Evolutionary conservation across 2,888 invertebrate species (phyloP), one percentile per base, ranked within the genome.

Genomic region (Deilephila porcellus): DNA sequence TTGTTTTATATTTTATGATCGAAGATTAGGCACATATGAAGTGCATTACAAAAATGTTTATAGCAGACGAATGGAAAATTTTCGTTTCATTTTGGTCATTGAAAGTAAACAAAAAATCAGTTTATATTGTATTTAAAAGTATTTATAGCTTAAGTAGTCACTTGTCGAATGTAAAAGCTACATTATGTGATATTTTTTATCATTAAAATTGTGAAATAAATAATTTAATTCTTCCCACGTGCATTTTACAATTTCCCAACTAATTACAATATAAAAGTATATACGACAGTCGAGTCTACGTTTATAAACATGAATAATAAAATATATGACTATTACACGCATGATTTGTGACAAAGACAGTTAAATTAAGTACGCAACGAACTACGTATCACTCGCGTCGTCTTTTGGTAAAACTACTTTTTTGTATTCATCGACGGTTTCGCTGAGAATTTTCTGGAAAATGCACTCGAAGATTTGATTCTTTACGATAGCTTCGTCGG

Each of bases 391-490:
- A 17, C 17, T 52, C 17, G 67, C 25, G 3, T 67, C 25, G 1
- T 20, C 67, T 6, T 25, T 6, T 6, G 52, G 45, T 20, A 67
- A 25, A 17, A 74, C 71, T 45, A 72, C 88, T 77, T 82, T 86
- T 76, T 93, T 93, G 79, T 93, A 94, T 79, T 92, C 92, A 73
- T 93, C 92, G 17, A 94, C 82, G 0, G 93, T 92, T 76, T 93
- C 92, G 3, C 86, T 86, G 60, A 94, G 89, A 59, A 94, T 87
- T 80, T 87, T 90, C 77, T 93, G 91, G 83, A 93, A 93, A 63
- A 94, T 93, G 81, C 88, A 90, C 60, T 93, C 93, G 79, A 93
- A 94, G 6, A 94, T 83, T 78, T 93, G 92, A 77, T 90, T 93
- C 74, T 94, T 94, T 73, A 94, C 91, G 14, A 81, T 73, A 25